phyloP scores from a whole-genome alignment of 2,888 invertebrate species.

The Luperina testacea region DNA sequence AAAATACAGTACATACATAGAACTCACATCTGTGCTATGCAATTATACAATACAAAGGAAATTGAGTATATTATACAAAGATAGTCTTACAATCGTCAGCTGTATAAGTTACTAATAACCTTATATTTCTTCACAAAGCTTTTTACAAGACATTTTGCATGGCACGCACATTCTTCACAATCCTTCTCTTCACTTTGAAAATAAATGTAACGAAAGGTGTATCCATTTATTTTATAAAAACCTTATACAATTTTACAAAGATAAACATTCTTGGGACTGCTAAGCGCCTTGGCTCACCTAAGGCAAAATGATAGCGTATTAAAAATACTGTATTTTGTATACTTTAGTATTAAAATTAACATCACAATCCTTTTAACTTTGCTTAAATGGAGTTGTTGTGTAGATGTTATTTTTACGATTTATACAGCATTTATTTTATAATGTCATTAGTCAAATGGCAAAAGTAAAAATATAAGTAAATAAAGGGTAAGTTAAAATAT shows the following conservation, averaged over 20 bases:
- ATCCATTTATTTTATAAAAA: slow-evolving; percentile 37
- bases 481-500: not conserved
- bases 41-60: too few relatives aligned
- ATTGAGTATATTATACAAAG: too few relatives aligned
- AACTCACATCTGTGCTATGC: too few relatives aligned
- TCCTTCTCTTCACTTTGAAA: slow-evolving; percentile 2
- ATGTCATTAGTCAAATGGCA: not conserved
- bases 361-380: slow-evolving; percentile 38
- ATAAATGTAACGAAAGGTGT: slow-evolving; percentile 26
- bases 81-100: too few relatives aligned
- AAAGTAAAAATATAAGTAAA: slow-evolving; percentile 13
- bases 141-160: slow-evolving; percentile 4
- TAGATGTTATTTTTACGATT: slow-evolving; percentile 8
- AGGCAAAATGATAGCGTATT: slow-evolving; percentile 27
- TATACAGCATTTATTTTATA: not conserved
- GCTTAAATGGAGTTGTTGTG: slow-evolving; percentile 11
- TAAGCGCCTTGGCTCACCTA: slow-evolving; percentile 12
- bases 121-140: slow-evolving; percentile 5
- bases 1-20: too few relatives aligned
- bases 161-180: slow-evolving; percentile 2
- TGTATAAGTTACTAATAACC: not conserved
- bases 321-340: slow-evolving; percentile 28
- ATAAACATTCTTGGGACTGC: slow-evolving; percentile 23
- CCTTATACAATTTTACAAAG: slow-evolving; percentile 28
- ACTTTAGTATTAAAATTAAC: slow-evolving; percentile 22